A percentile compares a stretch with the other conserved stretches of the same genome.
Evolutionary conservation across 1,140 invertebrate species (phyloP).

Genomic region (Hylaeus anthracinus): DNA sequence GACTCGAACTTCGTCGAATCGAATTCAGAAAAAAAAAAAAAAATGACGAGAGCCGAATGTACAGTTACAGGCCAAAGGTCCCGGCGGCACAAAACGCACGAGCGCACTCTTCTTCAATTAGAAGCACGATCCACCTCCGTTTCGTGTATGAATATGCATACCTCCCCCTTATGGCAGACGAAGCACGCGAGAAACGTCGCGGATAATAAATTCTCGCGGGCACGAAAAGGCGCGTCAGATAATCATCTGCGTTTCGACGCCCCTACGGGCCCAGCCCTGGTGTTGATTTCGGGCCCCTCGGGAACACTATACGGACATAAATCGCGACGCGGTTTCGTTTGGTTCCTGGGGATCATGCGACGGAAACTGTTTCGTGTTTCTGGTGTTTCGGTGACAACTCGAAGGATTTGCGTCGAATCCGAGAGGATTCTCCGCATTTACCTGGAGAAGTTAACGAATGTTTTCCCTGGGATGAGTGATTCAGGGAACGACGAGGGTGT

Average conservation of each 20-base stretch:
- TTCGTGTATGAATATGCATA: slow-evolving; percentile 53
- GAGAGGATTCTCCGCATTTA: neutral
- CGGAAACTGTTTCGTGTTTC: neutral
- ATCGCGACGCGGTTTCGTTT: neutral
- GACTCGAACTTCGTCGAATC: neutral
- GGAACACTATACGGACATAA: slow-evolving; percentile 4
- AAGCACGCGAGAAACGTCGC: slow-evolving; percentile 42
- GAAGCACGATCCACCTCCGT: slow-evolving; percentile 42
- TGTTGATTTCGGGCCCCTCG: slow-evolving; percentile 13
- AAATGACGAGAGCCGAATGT: neutral
- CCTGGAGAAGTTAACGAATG: too few species aligned
- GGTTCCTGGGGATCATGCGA: neutral
- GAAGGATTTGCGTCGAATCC: neutral
- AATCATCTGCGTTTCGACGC: slow-evolving; percentile 37
- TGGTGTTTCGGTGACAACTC: neutral
- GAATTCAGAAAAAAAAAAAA: neutral
- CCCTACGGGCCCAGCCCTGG: neutral
- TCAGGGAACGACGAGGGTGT: too few species aligned
- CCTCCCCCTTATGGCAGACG: neutral
- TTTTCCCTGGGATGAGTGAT: too few species aligned
- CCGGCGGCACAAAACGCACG: slow-evolving; percentile 9
- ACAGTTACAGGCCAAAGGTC: slow-evolving; percentile 11
- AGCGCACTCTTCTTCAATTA: slow-evolving; percentile 56
- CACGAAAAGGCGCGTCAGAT: slow-evolving; percentile 33
- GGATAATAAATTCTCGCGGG: slow-evolving; percentile 50